Evolutionary conservation across 2,113 vertebrate genomes (phyloP), one percentile per base, ranked within the genome.

Genomic region (Myocastor coypus): DNA sequence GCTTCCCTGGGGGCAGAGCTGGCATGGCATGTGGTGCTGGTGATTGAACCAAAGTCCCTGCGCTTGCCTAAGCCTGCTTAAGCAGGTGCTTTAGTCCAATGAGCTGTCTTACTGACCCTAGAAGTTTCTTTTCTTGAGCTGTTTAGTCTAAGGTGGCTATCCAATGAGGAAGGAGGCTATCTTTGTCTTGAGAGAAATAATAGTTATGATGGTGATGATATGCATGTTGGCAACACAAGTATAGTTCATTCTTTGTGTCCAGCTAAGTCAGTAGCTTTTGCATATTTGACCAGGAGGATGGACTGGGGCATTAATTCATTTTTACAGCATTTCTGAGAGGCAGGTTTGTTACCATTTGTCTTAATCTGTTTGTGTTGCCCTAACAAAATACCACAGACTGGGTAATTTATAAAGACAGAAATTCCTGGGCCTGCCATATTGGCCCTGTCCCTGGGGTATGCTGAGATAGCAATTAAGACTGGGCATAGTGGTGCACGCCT

Each of bases 171-270:
- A 75, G 57, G 59, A 26, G 30, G 9, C 0, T 2, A 42, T 80
- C 30, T 88, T 52, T 4, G n/a, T 83, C 24, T 55, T 81, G 9
- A 17, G 73, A 46, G n/a, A 88, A 59, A 30, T 68, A 55, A 26
- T 69, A 42, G 59, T 40, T n/a, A 30, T 34, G 16, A 8, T 42
- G 16, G 42, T 3, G 68, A n/a, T 42, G 22, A 75, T 13, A 37
- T 40, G 14, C 28, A n/a, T n/a, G 66, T 17, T 34, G 5, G 66
- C 30, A 16, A 37, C 61, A 4, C n/a, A 52, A 63, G 61, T 61
- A 42, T 0, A 6, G 1, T 4, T 22, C 0, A 13, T 59, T 46
- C 55, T 87, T 32, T 34, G 0, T 1, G 14, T 64, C 19, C 8
- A 57, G n/a, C 59, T 37, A 5, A 30, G 12, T 19, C 26, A 19